Evolutionary conservation across 2,797 vertebrate genomes (phyloP), one percentile per base, ranked within the genome.

Genomic region (Odontamblyopus rebecca): DNA sequence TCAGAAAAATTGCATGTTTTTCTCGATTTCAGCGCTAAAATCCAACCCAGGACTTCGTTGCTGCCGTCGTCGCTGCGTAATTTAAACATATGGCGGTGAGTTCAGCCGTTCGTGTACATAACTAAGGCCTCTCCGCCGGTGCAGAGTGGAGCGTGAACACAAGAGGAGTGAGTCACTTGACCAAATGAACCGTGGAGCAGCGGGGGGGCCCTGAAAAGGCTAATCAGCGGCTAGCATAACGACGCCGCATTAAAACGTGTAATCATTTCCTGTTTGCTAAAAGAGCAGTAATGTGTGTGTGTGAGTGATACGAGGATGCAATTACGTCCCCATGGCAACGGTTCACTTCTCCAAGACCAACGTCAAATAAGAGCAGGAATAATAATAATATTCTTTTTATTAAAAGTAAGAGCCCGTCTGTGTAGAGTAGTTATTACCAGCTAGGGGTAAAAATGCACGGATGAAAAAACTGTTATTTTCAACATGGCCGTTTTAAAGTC

Each of bases 311-410:
- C 16, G 44, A 54, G 62, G 50, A 18, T 66, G 13, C 29, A 16
- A 75, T 26, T 18, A 57, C 26, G 74, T 81, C 69, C 61, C 80
- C 60, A 77, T 77, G 78, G 69, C 59, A 80, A 82, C 70, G 61
- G 7, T 68, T 68, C 60, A 65, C 54, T 32, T 18, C 6, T 41
- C 68, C n/a, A 5, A 59, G 61, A 61, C 63, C 64, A 60, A 5
- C 50, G 7, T 13, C 44, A 16, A 1, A 7, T 18, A 60, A 61
- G 5, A 57, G 35, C 56, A 16, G 57, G n/a, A 6, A 30, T 26
- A 61, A 61, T 19, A 61, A 32, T 19, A 61, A 35, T 30, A n/a
- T 35, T 16, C 30, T 16, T 16, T 32, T 61, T 57, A 56, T 59
- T 27, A 29, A 13, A 59, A 29, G 44, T 15, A 15, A 23, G 19